Evolutionary conservation across 2,888 invertebrate species (phyloP), one percentile per base, ranked within the genome.

Genomic region (Plemyria rubiginata): DNA sequence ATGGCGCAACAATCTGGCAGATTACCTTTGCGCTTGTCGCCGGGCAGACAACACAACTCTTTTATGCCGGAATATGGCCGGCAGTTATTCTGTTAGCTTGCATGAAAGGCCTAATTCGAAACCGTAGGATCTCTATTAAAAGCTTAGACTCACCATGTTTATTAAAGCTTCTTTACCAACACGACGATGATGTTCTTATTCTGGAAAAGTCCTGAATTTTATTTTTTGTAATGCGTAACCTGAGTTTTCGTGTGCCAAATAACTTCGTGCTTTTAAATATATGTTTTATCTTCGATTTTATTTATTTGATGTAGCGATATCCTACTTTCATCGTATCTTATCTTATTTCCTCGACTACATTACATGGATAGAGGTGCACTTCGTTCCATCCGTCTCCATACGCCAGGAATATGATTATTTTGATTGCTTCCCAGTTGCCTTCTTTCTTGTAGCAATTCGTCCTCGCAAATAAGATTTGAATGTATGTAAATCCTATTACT

Each of bases 391-490:
- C 67, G 69, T 73, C 72, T 72, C 72, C 73, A 73, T 76, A 70
- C 72, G 73, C 66, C 72, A 67, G 73, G 73, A 75, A 82, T 80
- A 66, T 76, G 76, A 82, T 83, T 82, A 82, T 72, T 62, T 71
- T 73, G 74, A 78, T 78, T 73, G 77, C 75, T 73, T 71, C 72
- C 65, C 54, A 58, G 71, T 70, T 68, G 66, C 63, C 68, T 60
- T 60, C 61, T 62, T 48, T 49, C 49, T 15, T 49, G 54, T 55
- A 52, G 64, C 59, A 61, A 71, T 67, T 70, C 71, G 72, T 72
- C 70, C 71, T 72, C 70, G 68, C 72, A 80, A 82, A 81, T 81
- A 73, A 80, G 75, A 78, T 80, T 79, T 75, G 56, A 53, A 43
- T 60, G 66, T 71, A 72, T 72, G 61, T 55, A 60, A 57, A 65